phyloP scores from a whole-genome alignment of 2,797 vertebrate species.

The Sebastes iracundus region DNA sequence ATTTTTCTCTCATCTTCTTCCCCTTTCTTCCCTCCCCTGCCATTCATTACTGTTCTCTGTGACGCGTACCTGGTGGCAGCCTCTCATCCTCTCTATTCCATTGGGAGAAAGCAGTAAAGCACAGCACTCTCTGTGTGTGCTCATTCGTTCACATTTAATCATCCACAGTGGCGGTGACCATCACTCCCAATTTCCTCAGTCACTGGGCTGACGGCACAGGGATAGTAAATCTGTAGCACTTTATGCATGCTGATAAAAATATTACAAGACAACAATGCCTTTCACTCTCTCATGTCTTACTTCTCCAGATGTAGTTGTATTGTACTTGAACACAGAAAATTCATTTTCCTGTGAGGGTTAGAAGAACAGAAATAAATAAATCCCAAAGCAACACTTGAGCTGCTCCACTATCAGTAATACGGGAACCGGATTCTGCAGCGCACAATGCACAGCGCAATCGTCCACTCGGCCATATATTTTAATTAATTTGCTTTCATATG shows the following conservation, averaged over 20 bases:
- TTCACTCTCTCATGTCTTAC: constrained; percentile 1
- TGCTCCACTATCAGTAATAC: background rate
- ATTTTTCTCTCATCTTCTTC: constrained; percentile 29
- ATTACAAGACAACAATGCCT: constrained; percentile 15
- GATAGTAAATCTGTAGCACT: constrained; percentile 22
- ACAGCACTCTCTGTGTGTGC: constrained; percentile 34
- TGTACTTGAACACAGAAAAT: background rate
- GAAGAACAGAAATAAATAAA: background rate
- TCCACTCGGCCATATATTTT: background rate
- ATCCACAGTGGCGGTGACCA: constrained; percentile 58
- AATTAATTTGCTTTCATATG: background rate
- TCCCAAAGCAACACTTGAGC: background rate
- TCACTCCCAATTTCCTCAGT: constrained; percentile 54
- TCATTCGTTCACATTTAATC: constrained; percentile 67
- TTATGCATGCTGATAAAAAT: constrained; percentile 39
- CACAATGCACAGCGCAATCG: background rate
- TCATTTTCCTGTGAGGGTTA: background rate
- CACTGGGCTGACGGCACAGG: constrained; percentile 39
- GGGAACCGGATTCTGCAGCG: background rate
- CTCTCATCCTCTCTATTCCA: constrained; percentile 54
- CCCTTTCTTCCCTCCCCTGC: constrained; percentile 23
- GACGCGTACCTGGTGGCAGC: constrained; percentile 36
- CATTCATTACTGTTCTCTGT: constrained; percentile 48
- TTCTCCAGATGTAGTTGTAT: background rate
- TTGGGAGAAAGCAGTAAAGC: constrained; percentile 48